These are phyloP conservation scores for Palaemon carinicauda DNA, from an alignment of 1,140 invertebrate genomes.

Conservation along the genomic window DNA sequence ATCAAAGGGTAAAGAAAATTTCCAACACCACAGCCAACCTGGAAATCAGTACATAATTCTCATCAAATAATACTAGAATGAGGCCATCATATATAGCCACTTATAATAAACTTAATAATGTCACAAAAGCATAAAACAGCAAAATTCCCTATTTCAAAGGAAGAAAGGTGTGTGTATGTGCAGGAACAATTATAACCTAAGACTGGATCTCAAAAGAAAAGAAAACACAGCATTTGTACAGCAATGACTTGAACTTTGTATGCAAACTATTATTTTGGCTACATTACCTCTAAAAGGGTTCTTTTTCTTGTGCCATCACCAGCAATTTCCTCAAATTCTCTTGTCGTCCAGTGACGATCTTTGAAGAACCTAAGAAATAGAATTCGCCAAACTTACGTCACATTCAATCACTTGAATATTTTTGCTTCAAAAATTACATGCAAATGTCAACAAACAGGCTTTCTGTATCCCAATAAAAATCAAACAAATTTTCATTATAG, in stretches of 20 bases:
- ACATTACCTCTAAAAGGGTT: conserved; percentile 27
- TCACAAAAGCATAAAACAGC: no score
- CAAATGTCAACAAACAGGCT: not conserved
- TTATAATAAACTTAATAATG: no score
- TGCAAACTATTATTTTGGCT: not conserved
- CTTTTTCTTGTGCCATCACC: conserved; percentile 61
- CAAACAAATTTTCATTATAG: no score
- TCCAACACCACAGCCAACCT: conserved; percentile 97
- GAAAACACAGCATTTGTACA: no score
- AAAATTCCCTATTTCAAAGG: no score
- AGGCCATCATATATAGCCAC: not conserved
- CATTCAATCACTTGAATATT: conserved; percentile 61
- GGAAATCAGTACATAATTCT: conserved; percentile 70
- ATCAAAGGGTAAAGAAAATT: conserved; percentile 95
- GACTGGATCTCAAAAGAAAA: no score
- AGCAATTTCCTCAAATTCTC: conserved; percentile 89
- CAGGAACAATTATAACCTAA: no score
- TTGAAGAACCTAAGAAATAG: conserved; percentile 81
- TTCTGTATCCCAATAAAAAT: no score
- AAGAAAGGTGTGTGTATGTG: no score
- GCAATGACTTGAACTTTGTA: not conserved
- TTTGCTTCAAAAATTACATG: not conserved
- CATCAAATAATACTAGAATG: not conserved
- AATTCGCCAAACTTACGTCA: conserved; percentile 62
- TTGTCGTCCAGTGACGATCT: conserved; percentile 95